Percentiles rank a stretch among this genome's conserved stretches.
These are phyloP conservation scores for Sorex fumeus DNA, from an alignment of 2,113 vertebrate genomes.

Conservation along the genomic window DNA sequence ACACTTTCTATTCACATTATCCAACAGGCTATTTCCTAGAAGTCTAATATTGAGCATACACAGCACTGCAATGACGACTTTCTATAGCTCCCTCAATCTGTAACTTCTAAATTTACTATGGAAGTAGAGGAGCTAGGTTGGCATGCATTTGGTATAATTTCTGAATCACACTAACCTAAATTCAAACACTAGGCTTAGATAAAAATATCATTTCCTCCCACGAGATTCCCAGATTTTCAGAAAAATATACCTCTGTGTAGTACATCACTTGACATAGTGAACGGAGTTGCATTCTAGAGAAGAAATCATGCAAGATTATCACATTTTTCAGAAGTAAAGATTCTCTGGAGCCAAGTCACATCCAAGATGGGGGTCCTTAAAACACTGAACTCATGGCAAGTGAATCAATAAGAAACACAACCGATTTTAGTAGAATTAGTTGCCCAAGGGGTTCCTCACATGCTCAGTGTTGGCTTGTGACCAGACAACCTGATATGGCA, in stretches of 20 bases:
- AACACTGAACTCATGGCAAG: no score
- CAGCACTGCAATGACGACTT: not conserved
- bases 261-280: not conserved
- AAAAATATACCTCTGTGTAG: not conserved
- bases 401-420: no score
- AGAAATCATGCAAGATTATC: not conserved
- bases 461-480: not conserved
- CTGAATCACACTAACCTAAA: slow-evolving; percentile 46
- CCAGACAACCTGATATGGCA: not conserved
- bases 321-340: slow-evolving; percentile 4
- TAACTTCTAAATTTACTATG: slow-evolving; percentile 61
- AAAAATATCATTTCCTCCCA: slow-evolving; percentile 62
- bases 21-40: not conserved
- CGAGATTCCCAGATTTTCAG: slow-evolving; percentile 2
- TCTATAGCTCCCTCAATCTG: not conserved
- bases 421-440: rapidly evolving
- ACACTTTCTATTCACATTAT: not conserved
- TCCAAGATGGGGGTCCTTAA: not conserved
- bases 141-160: slow-evolving; percentile 46
- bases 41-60: slow-evolving; percentile 15
- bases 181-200: slow-evolving; percentile 50
- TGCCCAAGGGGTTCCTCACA: not conserved
- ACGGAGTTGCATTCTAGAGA: not conserved
- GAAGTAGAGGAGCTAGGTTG: slow-evolving; percentile 53
- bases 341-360: slow-evolving; percentile 2